Evolutionary conservation across 2,797 vertebrate species (phyloP).

Genomic region (Austrolebias charrua): DNA sequence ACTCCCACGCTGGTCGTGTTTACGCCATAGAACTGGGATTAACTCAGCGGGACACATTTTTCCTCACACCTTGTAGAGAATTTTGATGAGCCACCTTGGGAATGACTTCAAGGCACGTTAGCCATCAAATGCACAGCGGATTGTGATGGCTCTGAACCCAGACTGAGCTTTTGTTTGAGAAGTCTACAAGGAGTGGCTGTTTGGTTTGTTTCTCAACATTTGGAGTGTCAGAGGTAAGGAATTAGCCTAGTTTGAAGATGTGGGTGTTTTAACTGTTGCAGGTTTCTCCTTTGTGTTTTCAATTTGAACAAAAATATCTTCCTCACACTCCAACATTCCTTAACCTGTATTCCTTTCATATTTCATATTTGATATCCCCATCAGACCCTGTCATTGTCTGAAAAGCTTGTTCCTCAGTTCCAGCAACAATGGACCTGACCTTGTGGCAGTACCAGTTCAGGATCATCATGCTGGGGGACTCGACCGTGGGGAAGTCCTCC

Average conservation of each 20-base stretch:
- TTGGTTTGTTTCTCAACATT: slow-evolving; percentile 47
- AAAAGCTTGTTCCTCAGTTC: background rate
- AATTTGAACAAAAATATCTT: background rate
- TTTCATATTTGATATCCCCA: background rate
- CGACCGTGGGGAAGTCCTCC: slow-evolving; percentile 88
- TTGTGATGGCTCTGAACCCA: slow-evolving; percentile 32
- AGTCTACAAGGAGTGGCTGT: slow-evolving; percentile 56
- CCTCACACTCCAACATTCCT: background rate
- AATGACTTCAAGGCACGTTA: slow-evolving; percentile 1
- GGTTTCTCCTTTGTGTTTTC: background rate
- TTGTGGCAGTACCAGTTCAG: slow-evolving; percentile 90
- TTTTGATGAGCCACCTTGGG: slow-evolving; percentile 12
- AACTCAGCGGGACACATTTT: slow-evolving; percentile 9
- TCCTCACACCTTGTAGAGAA: slow-evolving; percentile 9
- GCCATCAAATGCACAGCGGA: slow-evolving; percentile 7
- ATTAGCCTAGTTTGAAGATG: slow-evolving; percentile 14
- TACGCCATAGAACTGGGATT: slow-evolving; percentile 8
- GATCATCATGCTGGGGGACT: slow-evolving; percentile 89
- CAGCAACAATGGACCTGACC: slow-evolving; percentile 76
- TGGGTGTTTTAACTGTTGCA: slow-evolving; percentile 15
- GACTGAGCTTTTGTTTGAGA: slow-evolving; percentile 24
- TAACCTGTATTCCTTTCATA: background rate
- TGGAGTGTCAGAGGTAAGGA: slow-evolving; percentile 28
- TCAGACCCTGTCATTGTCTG: background rate
- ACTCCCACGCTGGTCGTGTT: slow-evolving; percentile 39